Evolutionary conservation across 2,113 vertebrate species (phyloP).

Genomic region (Platichthys flesus): DNA sequence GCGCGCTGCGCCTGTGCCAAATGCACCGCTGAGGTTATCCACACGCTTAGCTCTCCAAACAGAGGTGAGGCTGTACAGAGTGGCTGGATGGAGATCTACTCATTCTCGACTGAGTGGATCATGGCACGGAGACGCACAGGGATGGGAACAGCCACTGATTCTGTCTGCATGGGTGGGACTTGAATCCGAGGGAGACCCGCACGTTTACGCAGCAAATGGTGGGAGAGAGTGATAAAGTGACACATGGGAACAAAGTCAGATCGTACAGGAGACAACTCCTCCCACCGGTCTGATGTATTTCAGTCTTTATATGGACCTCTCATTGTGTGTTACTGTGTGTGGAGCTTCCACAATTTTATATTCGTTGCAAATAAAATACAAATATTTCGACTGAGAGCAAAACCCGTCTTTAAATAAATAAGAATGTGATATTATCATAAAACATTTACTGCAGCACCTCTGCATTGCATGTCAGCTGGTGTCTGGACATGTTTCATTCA

Average conservation of each 20-base stretch:
- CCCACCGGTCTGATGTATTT: not conserved
- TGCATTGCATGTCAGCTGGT: too few relatives aligned
- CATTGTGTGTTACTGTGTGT: too few relatives aligned
- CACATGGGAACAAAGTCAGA: not conserved
- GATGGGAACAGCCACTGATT: too few relatives aligned
- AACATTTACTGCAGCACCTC: too few relatives aligned
- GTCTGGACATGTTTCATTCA: too few relatives aligned
- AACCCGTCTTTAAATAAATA: too few relatives aligned
- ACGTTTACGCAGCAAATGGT: conserved; percentile 25
- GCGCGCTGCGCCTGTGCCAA: not conserved
- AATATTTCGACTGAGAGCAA: too few relatives aligned
- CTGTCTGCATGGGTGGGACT: conserved; percentile 51
- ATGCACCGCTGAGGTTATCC: not conserved
- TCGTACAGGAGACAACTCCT: not conserved
- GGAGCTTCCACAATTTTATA: too few relatives aligned
- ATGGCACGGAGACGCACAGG: too few relatives aligned
- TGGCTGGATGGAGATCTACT: not conserved
- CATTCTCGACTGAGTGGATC: not conserved
- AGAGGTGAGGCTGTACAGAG: fast-evolving
- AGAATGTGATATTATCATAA: too few relatives aligned
- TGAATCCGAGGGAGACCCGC: conserved; percentile 5
- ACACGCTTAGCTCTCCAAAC: not conserved
- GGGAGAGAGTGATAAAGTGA: not conserved
- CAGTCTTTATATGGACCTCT: too few relatives aligned
- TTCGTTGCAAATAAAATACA: too few relatives aligned